A percentile compares a stretch with the other conserved stretches of the same genome.
Evolutionary conservation across 2,113 vertebrate genomes (phyloP).

Genomic region (Papio anubis): DNA sequence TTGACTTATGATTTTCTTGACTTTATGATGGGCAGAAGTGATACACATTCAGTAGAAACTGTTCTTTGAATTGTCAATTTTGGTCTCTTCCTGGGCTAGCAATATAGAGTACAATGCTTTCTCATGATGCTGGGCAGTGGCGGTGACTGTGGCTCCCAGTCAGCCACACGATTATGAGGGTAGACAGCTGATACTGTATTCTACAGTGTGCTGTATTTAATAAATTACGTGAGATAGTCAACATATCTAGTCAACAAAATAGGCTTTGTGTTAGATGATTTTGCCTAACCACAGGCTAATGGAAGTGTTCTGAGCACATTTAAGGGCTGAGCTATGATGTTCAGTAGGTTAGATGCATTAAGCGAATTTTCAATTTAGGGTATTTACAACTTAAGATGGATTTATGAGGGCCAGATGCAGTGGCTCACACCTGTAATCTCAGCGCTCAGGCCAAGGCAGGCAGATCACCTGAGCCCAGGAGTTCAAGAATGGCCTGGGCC

Average conservation of each 20-base stretch:
- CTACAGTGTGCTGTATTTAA: not conserved
- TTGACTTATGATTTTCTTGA: not conserved
- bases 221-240: not conserved
- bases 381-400: not conserved
- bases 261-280: not conserved
- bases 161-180: not conserved
- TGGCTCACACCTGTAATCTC: not conserved
- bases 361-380: not conserved
- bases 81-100: not conserved
- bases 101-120: not conserved
- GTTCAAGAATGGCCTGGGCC: no score
- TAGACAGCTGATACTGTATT: not conserved
- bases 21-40: not conserved
- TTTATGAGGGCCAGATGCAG: not conserved
- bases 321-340: not conserved
- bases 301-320: not conserved
- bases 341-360: not conserved
- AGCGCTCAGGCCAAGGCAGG: no score
- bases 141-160: not conserved
- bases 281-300: not conserved
- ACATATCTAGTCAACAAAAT: not conserved
- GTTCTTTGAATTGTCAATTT: not conserved
- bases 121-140: not conserved
- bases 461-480: no score
- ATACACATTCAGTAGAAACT: not conserved